Base-by-base conservation (phyloP, 2,888 invertebrate genomes). In the Hydriomena furcata region DNA sequence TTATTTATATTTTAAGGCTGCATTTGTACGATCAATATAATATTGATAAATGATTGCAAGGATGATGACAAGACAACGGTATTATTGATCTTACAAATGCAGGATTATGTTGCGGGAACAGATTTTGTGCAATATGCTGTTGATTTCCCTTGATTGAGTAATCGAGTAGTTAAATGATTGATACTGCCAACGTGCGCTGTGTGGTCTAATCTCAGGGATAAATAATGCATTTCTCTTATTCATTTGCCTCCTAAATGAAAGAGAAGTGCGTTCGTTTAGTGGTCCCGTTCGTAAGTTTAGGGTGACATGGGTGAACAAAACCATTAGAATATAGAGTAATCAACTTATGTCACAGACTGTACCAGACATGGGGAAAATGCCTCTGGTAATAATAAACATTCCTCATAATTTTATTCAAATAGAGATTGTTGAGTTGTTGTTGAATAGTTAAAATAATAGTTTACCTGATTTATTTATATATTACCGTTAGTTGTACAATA, bases 391-490 rank as follows among this genome's bases (percentile, higher is more conserved):
- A 45, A 45, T 61, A 68, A 68, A 78, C 78, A 79, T 80, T 80
- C 79, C 78, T 73, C 30, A n/a, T 72, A 70, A 69, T 67, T 68
- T 71, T 34, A 54, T 48, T 52, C 53, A 52, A 54, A 45, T 52
- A 45, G 56, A 56, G 44, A 58, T 63, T 65, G 62, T 68, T 52
- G 61, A 54, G 44, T 45, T 38, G 42, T 69, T 74, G 71, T 77
- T 78, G 67, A 38, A 71, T 75, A 66, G 65, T 73, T 72, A 73
- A 66, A 66, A 73, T 76, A 71, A 72, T 20, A 2, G 21, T 47
- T 28, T 35, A 40, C 7, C 20, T 32, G 17, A 43, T 40, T 42
- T 52, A 38, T 31, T 45, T 45, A 20, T 10, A 30, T 17, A 41
- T 41, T 63, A 67, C 58, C 52, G 60, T 74, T 75, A 71, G 73